Evolutionary conservation across 2,113 vertebrate genomes (phyloP), one percentile per base, ranked within the genome.

Genomic region (Malurus elegans): DNA sequence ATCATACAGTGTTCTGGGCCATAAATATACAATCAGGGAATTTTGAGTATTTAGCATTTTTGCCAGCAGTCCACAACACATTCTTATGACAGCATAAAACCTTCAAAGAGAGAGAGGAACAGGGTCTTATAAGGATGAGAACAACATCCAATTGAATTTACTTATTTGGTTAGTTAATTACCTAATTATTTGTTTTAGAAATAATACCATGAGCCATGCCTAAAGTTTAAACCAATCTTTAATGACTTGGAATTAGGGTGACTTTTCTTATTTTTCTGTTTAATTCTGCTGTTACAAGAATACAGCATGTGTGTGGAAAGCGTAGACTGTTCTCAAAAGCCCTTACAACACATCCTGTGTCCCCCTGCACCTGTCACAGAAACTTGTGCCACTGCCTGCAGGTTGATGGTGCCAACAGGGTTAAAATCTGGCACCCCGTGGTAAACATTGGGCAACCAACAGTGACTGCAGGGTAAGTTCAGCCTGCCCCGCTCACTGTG

Each of bases 1-100:
- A 96, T 87, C 87, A 91, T 32, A n/a, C 38, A 34, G 42, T 36
- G 42, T 90, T 79, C 78, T 60, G 51, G 79, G 66, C n/a, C 45
- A 85, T 81, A 91, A 86, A 90, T 90, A 84, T 6, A 89, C 21
- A 73, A 74, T n/a, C 45, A 66, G 42, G 32, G 23, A 53, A 72
- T 67, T 85, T 2, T 85, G 40, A 88, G 36, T 85, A 78, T 71
- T 84, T 70, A 76, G 42, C 51, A 38, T 60, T 84, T 92, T 81
- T 94, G 31, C 48, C 44, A 85, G n/a, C 48, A 90, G 53, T 24
- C 32, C 19, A 44, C 26, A 64, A 48, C 21, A 74, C 28, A 48
- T 67, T 56, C 44, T 75, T 72, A 45, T 6, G 17, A 23, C 45
- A 82, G 61, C 15, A 64, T 26, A 61, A 79, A 66, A 69, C 40